Base-by-base conservation (phyloP, 2,888 invertebrate genomes). In the Synanthedon andrenaeformis region DNA sequence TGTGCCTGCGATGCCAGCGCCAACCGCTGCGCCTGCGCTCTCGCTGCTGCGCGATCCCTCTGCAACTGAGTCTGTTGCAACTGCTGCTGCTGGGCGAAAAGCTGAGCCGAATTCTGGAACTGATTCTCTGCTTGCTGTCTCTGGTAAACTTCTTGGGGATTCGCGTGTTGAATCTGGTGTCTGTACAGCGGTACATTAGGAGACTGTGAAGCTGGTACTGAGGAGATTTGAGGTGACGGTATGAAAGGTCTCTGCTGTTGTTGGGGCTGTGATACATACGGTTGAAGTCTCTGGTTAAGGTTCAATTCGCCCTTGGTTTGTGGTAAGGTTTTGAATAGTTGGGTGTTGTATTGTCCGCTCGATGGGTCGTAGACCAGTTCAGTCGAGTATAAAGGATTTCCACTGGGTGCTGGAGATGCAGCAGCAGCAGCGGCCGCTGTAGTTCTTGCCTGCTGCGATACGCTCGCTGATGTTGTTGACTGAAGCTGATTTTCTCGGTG, bases 261-360 rank as follows among this genome's bases (percentile, higher is more conserved):
- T 54, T 82, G 88, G 50, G 88, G 89, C 63, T 90, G 90, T 54
- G 91, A 90, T 3, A 93, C 93, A 80, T 90, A 93, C 0, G 93
- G 93, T 77, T 93, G 93, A 63, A 94, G 90, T 66, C 92, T 89
- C 70, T 93, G 93, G 77, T 91, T 93, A 60, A 94, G 74, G 62
- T 90, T 90, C 66, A 93, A 88, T 64, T 93, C 93, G 58, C 92
- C 92, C 59, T 90, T 89, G 50, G 91, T 91, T 76, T 93, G 93
- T 23, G 94, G 94, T 53, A 94, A 79, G 14, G 91, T 89, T 76
- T 94, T 94, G 84, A 91, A 94, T 49, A 94, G 82, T 63, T 94
- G 92, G 35, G 93, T 93, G 69, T 94, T 92, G 87, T 94, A 94
- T 66, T 92, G 91, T 52, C 94, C 94, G 62, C 92, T 91, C 41